These are phyloP conservation scores for Teleopsis dalmanni DNA, from an alignment of 1,140 invertebrate species.

Conservation along the genomic window DNA sequence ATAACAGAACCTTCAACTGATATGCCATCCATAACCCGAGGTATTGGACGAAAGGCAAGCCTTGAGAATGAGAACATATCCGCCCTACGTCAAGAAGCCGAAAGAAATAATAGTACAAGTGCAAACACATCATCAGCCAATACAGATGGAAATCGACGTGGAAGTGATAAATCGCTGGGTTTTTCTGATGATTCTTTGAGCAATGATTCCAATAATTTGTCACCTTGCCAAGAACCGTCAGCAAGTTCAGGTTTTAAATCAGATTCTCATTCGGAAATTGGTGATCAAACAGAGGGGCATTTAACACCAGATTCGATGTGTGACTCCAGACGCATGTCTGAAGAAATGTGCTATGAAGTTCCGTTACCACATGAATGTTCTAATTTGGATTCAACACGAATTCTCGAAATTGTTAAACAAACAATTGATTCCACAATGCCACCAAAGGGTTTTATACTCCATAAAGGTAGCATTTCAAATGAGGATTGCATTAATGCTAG, in stretches of 20 bases:
- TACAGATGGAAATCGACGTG: slow-evolving; percentile 39
- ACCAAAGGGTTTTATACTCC: slow-evolving; percentile 61
- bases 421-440: slow-evolving; percentile 72
- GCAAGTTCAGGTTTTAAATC: slow-evolving; percentile 43
- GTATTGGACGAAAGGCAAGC: slow-evolving; percentile 62
- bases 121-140: slow-evolving; percentile 2
- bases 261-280: slow-evolving; percentile 42
- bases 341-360: slow-evolving; percentile 57
- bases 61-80: slow-evolving; percentile 48
- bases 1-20: slow-evolving; percentile 67
- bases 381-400: slow-evolving; percentile 65
- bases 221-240: slow-evolving; percentile 42
- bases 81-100: slow-evolving; percentile 5
- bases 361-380: slow-evolving; percentile 73
- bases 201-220: slow-evolving; percentile 51
- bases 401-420: slow-evolving; percentile 73
- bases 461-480: slow-evolving; percentile 33
- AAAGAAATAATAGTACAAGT: not conserved
- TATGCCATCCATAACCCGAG: slow-evolving; percentile 69
- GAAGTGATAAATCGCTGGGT: slow-evolving; percentile 55
- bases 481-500: slow-evolving; percentile 24
- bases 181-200: slow-evolving; percentile 61
- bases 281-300: slow-evolving; percentile 41
- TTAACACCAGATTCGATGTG: slow-evolving; percentile 42
- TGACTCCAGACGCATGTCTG: slow-evolving; percentile 40